Base-by-base conservation (phyloP, 2,113 vertebrate genomes). In the Steatornis caripensis region DNA sequence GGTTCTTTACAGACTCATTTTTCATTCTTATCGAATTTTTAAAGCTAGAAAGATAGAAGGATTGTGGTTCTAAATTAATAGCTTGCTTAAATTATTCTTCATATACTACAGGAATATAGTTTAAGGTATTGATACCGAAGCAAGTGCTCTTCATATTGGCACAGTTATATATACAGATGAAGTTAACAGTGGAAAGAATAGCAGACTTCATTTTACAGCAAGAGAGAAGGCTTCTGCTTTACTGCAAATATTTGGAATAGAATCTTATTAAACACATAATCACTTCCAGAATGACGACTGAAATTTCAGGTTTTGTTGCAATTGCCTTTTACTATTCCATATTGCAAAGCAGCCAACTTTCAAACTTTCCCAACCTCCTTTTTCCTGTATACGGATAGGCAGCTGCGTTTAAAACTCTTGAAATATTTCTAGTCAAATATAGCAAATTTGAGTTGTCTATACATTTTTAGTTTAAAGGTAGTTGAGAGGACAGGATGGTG, bases 291-390 rank as follows among this genome's bases (percentile, higher is more conserved):
- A 97, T 11, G 90, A 97, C 32, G 61, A 94, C 80, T 57, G 84
- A 89, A 95, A 90, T 98, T 98, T 96, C 97, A 95, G 93, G 95
- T 97, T 97, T 97, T 95, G 76, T 90, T 97, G 71, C 36, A 95
- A 86, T 23, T 85, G 57, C n/a, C n/a, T 83, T 94, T 88, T 84
- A 86, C 54, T 90, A 74, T 84, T 74, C 75, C 23, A 49, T 37
- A 78, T 27, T 90, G 78, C 66, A 83, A 81, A 79, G 46, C 61
- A 72, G 90, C 85, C 88, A 96, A 53, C 68, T 95, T 90, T 58
- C 13, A 58, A 62, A 76, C 27, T 86, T 85, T 70, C 70, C 58
- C 54, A 82, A 92, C 66, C 74, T 96, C 88, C 70, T 69, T 90
- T 80, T 90, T 88, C 82, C 86, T 95, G 54, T 17, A 53, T 29